These are phyloP conservation scores for Mungos mungo DNA, from an alignment of 2,113 vertebrate genomes.

Conservation along the genomic window DNA sequence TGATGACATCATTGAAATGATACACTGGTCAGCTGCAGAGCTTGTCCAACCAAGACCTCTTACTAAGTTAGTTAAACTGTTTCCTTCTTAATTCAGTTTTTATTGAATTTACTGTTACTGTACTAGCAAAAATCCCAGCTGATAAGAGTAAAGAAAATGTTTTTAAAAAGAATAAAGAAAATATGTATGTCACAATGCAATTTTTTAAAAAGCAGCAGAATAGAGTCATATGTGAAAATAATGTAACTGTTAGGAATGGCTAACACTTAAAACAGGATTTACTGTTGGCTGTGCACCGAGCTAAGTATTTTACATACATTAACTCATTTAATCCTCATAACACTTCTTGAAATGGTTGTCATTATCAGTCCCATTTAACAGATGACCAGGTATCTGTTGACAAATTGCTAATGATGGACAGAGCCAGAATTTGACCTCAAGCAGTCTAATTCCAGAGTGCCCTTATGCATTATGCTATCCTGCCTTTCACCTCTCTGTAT, in stretches of 20 bases:
- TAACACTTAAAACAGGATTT: background rate
- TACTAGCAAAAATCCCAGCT: background rate
- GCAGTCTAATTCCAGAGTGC: background rate
- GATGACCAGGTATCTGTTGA: background rate
- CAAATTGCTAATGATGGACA: background rate
- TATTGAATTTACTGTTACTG: background rate
- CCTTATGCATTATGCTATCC: background rate
- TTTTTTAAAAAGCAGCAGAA: background rate
- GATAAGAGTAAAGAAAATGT: background rate
- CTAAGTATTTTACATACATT: background rate
- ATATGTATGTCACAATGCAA: background rate
- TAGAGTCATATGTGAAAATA: background rate
- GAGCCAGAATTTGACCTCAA: background rate
- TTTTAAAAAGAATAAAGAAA: background rate
- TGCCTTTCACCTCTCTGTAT: background rate
- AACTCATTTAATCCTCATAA: background rate
- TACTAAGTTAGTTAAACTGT: background rate
- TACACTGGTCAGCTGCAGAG: background rate
- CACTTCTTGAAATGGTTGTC: background rate
- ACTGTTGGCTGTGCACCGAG: background rate
- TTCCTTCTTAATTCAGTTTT: background rate
- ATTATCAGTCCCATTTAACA: background rate
- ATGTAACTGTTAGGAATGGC: background rate
- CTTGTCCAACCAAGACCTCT: background rate
- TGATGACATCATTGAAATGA: slow-evolving; percentile 14